Conservation (phyloP, 2,888 invertebrate genomes). For the Philereme vetulata region DNA sequence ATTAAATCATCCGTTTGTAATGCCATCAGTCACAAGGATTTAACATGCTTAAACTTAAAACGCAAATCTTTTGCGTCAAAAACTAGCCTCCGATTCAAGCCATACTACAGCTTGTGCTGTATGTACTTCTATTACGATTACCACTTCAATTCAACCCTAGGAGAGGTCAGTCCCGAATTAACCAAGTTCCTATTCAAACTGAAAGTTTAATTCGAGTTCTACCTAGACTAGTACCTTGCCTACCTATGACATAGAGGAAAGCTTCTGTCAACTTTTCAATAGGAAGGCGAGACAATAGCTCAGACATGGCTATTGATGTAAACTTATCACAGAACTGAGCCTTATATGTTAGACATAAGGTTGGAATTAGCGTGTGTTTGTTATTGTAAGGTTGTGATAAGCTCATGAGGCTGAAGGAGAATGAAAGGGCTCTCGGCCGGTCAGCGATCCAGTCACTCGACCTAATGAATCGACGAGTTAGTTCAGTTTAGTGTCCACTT, state of each 20-base stretch:
- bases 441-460: conserved; percentile 64
- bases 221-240: conserved; percentile 15
- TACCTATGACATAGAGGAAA: conserved; percentile 3
- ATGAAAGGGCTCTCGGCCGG: conserved; percentile 62
- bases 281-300: conserved; percentile 59
- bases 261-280: conserved; percentile 55
- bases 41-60: no score
- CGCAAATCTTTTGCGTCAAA: no score
- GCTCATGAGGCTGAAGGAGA: conserved; percentile 61
- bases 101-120: neutral
- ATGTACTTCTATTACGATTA: neutral
- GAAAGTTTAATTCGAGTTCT: conserved; percentile 11
- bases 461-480: conserved; percentile 61
- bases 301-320: conserved; percentile 53
- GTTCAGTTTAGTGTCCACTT: conserved; percentile 34
- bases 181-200: conserved; percentile 2
- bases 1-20: no score
- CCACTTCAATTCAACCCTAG: neutral
- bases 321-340: conserved; percentile 28
- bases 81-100: no score
- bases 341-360: conserved; percentile 36
- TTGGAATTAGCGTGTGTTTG: conserved; percentile 43
- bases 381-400: conserved; percentile 54
- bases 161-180: neutral
- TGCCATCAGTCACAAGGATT: no score